Base-by-base conservation (phyloP, 1,140 invertebrate genomes). In the Eciton burchellii region DNA sequence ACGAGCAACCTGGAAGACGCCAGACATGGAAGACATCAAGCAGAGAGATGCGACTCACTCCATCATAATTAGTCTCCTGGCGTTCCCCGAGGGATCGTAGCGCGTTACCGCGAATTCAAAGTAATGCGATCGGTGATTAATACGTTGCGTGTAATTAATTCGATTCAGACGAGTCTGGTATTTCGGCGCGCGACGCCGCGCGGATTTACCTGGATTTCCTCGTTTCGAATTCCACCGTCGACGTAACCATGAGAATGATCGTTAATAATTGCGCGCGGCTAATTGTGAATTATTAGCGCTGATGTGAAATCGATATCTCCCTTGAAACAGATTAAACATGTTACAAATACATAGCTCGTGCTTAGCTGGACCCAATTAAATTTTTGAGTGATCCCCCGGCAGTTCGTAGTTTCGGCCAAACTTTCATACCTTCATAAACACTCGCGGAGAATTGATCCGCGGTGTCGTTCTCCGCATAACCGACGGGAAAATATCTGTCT, bases 41-140 rank as follows among this genome's bases (percentile, higher is more conserved):
- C 47, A 19, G 68, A 83, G 83, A 88, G 85, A 81, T 82, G 86
- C 87, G 73, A 87, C 79, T 87, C 87, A 88, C 83, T 88, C 83
- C 86, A 76, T 85, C 86, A 87, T 83, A 85, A 87, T 88, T 88
- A 88, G 83, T 87, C 87, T 83, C 72, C 60, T 57, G 74, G 59
- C 43, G 47, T 81, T 72, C 49, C 62, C 81, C 68, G 81, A 85
- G 71, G 86, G 73, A 74, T 76, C 77, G 87, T 79, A 83, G 59
- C 60, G 56, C 60, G 65, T 81, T 84, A 83, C 68, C 73, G 81
- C 57, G 79, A 71, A 74, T 88, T 85, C 86, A 79, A 85, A 88
- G 73, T 82, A 85, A 85, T 56, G 79, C 83, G 73, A 88, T 88
- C 81, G 83, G 54, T 88, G 83, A 88, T 88, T 88, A 85, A 88